Conservation (phyloP, 2,888 invertebrate species). For the Ecdyonurus torrentis region DNA sequence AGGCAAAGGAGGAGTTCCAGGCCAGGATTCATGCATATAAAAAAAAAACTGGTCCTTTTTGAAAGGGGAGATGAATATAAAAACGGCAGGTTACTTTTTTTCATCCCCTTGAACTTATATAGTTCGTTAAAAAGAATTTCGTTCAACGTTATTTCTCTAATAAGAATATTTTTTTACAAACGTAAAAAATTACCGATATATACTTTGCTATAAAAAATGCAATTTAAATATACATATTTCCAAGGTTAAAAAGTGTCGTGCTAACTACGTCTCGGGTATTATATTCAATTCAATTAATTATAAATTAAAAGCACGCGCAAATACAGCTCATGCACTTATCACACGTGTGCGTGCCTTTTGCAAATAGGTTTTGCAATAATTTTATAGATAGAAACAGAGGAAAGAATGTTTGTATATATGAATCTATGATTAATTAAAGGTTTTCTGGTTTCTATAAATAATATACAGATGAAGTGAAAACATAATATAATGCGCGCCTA, state of each 20-base stretch:
- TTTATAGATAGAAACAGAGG: no score
- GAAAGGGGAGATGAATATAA: background rate
- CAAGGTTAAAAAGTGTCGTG: background rate
- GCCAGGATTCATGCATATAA: no score
- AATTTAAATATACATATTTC: background rate
- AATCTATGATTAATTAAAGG: no score
- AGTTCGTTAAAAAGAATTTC: background rate
- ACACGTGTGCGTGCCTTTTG: no score
- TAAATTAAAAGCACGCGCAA: no score
- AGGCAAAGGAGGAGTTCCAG: background rate
- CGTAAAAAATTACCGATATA: background rate
- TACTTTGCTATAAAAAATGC: background rate
- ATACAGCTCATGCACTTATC: no score
- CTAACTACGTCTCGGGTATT: background rate
- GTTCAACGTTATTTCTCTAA: background rate
- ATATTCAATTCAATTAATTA: no score
- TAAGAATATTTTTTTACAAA: background rate
- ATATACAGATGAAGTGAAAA: no score
- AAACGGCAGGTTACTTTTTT: background rate
- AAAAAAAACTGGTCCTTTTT: background rate
- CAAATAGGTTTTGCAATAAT: no score
- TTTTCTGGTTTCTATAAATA: no score
- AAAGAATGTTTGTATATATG: no score
- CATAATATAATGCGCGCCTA: no score
- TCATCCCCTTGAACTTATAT: background rate